phyloP scores from a whole-genome alignment of 2,888 invertebrate species.

The Drosophila borealis region DNA sequence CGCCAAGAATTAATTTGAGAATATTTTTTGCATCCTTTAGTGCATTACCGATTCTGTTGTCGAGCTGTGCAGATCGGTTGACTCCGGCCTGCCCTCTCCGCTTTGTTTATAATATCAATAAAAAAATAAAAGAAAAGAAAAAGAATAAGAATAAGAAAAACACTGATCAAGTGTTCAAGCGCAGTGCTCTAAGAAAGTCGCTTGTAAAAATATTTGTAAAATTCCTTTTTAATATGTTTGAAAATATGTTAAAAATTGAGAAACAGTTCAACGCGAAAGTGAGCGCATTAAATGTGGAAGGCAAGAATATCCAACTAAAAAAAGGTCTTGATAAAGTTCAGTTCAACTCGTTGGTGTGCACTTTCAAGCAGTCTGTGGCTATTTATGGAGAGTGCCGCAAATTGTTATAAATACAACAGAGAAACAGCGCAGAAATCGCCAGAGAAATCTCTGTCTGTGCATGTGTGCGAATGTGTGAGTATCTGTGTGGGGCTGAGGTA shows the following conservation, averaged over 20 bases:
- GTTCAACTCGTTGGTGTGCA: constrained; percentile 40
- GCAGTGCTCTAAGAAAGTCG: constrained; percentile 9
- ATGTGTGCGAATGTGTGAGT: constrained; percentile 12
- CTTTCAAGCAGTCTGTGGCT: constrained; percentile 58
- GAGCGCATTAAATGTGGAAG: constrained; percentile 34
- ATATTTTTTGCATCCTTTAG: constrained; percentile 85
- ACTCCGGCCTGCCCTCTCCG: constrained; percentile 58
- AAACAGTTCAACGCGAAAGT: constrained; percentile 35
- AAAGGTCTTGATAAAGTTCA: constrained; percentile 29
- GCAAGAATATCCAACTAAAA: constrained; percentile 3
- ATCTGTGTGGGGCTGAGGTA: constrained; percentile 32
- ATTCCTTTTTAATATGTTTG: not conserved
- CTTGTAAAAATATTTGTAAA: constrained; percentile 3
- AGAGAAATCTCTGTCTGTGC: constrained; percentile 27
- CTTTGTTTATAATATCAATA: constrained; percentile 56
- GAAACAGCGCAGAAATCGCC: constrained; percentile 38
- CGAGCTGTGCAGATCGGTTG: constrained; percentile 83
- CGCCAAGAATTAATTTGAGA: constrained; percentile 77
- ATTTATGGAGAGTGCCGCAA: constrained; percentile 80
- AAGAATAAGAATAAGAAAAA: constrained; percentile 5
- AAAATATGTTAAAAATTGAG: not conserved
- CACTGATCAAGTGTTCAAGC: constrained; percentile 17
- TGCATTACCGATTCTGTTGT: constrained; percentile 85
- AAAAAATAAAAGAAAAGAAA: constrained; percentile 11
- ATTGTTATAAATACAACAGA: constrained; percentile 59